phyloP scores from a whole-genome alignment of 2,113 vertebrate genomes.

The Pollimyrus isidori region DNA sequence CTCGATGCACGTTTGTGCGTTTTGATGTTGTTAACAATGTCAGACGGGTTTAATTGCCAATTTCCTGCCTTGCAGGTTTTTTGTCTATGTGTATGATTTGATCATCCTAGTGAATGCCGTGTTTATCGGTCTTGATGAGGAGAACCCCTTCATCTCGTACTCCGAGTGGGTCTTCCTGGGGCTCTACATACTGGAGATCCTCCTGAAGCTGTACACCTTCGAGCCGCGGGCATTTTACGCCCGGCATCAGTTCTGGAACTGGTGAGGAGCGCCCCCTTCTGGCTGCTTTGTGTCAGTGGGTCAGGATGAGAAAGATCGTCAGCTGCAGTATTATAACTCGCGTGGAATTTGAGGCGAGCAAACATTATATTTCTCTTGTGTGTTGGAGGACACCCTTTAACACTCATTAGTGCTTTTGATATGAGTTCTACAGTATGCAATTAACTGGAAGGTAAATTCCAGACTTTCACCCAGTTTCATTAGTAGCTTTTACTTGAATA shows the following conservation, averaged over 20 bases:
- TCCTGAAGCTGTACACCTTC: constrained; percentile 81
- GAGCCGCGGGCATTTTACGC: constrained; percentile 77
- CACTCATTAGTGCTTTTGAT: too few species aligned
- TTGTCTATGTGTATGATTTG: constrained; percentile 70
- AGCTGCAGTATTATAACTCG: background rate
- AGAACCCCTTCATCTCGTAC: constrained; percentile 64
- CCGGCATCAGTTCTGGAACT: constrained; percentile 87
- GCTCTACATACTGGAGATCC: constrained; percentile 79
- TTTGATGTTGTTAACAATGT: background rate
- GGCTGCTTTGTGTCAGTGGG: background rate
- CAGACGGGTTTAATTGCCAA: constrained; percentile 9
- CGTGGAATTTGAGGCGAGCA: background rate
- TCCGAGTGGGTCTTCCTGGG: constrained; percentile 80
- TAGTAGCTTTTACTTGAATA: too few species aligned
- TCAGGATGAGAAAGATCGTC: background rate
- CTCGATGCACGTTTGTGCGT: background rate
- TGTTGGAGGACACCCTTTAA: too few species aligned
- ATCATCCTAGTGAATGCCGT: constrained; percentile 84
- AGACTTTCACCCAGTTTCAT: too few species aligned
- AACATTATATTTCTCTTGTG: background rate
- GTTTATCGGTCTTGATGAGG: constrained; percentile 86
- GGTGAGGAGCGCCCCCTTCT: constrained; percentile 55
- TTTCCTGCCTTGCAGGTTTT: constrained; percentile 30
- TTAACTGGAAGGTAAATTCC: too few species aligned
- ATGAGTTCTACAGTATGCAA: too few species aligned